Evolutionary conservation across 2,888 invertebrate species (phyloP).

Genomic region (Epinotia bilunana): DNA sequence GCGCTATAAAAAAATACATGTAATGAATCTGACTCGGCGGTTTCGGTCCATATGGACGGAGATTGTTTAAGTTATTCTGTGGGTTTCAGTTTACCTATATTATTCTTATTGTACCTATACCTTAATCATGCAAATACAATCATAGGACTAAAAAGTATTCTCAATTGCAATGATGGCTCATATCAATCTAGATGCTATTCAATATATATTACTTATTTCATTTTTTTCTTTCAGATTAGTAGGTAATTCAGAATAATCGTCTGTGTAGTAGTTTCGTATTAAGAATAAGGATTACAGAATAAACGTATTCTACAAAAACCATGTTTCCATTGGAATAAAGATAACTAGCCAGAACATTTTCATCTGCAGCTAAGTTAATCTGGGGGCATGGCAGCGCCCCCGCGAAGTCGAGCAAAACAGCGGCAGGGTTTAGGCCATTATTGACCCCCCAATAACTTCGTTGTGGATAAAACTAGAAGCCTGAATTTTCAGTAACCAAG

Average conservation of each 20-base stretch:
- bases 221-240: too few species aligned
- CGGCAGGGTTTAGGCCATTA: too few species aligned
- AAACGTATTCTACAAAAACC: background rate
- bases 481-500: too few species aligned
- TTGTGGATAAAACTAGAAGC: too few species aligned
- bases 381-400: too few species aligned
- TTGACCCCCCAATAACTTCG: too few species aligned
- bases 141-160: background rate
- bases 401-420: too few species aligned
- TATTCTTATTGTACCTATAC: background rate
- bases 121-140: background rate
- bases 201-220: too few species aligned
- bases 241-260: too few species aligned
- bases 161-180: background rate
- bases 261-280: too few species aligned
- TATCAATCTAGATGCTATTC: too few species aligned
- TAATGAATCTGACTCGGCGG: slow-evolving; percentile 29
- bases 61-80: slow-evolving; percentile 33
- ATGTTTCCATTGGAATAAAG: slow-evolving; percentile 3
- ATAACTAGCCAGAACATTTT: background rate
- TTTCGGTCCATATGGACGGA: slow-evolving; percentile 38
- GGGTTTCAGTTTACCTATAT: slow-evolving; percentile 3
- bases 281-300: too few species aligned
- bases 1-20: slow-evolving; percentile 30
- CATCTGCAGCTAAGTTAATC: background rate